These are phyloP conservation scores for Parthenolecanium corni DNA, from an alignment of 2,888 invertebrate genomes.

Conservation along the genomic window DNA sequence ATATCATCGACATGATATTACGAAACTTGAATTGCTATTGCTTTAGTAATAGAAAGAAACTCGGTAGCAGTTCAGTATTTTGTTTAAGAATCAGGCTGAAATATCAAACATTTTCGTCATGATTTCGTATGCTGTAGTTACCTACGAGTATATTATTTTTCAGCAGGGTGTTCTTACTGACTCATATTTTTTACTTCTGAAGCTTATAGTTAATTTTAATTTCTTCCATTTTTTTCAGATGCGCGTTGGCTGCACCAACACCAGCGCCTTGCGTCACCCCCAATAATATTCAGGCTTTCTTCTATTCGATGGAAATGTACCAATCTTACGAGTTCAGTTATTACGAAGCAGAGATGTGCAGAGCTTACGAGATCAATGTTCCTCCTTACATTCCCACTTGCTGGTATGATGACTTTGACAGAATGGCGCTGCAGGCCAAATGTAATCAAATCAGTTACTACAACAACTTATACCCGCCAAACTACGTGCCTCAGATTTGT, in stretches of 20 bases:
- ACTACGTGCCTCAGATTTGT: not conserved
- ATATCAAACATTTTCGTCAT: too few relatives aligned
- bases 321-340: not conserved
- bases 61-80: too few relatives aligned
- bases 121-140: too few relatives aligned
- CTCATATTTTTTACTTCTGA: too few relatives aligned
- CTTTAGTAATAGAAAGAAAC: too few relatives aligned
- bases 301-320: not conserved
- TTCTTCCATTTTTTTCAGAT: conserved; percentile 5
- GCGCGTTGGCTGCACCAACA: not conserved
- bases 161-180: too few relatives aligned
- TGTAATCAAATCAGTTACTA: conserved; percentile 1
- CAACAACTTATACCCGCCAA: not conserved
- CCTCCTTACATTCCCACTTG: not conserved
- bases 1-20: too few relatives aligned
- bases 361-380: not conserved
- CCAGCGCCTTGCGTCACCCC: not conserved
- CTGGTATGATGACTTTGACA: not conserved
- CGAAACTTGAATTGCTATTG: too few relatives aligned
- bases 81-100: too few relatives aligned
- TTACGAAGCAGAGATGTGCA: not conserved
- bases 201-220: too few relatives aligned
- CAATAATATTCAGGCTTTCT: not conserved
- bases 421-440: not conserved
- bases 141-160: too few relatives aligned